Evolutionary conservation across 2,888 invertebrate species (phyloP), one percentile per base, ranked within the genome.

Genomic region (Phytoseiulus persimilis): DNA sequence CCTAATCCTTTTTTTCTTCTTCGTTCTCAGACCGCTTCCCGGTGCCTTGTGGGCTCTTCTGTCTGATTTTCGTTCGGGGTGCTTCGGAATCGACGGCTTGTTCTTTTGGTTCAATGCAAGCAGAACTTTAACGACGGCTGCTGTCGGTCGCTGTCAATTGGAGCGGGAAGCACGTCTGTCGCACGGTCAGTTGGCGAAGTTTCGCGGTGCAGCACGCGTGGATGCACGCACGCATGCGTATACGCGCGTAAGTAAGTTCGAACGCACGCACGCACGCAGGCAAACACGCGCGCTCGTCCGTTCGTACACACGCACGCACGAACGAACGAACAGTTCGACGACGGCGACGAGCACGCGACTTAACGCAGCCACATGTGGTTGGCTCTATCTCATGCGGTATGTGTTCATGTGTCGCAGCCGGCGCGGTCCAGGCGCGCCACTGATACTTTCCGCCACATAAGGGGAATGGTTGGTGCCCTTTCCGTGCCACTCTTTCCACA

Each of bases 321-420:
- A 65, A 65, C 65, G 65, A 65, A 65, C 65, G 65, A 65, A 65
- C 65, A 65, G 65, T 65, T 65, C 65, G 65, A 65, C 65, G 65
- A 28, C 65, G 65, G 65, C 65, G 65, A 65, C 65, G 65, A 28
- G 28, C 65, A 65, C 65, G 65, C 65, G 65, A 65, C 65, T 65
- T 28, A 65, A 65, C 65, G 65, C 65, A 65, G 65, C 65, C 65
- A 65, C 65, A 65, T 65, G 65, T 65, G 65, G 65, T 65, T 65
- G 65, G 65, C 65, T 28, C 65, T 65, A 65, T 65, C 65, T 6
- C 65, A 65, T 65, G 65, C 65, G 65, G 65, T 65, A 65, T 65
- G 65, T 65, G 65, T 65, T 65, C 65, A 65, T 65, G 65, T 65
- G 65, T 28, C 65, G 65, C 65, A 65, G 65, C 65, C 65, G 65